Conservation (phyloP, 2,113 vertebrate genomes). For the Labrus mixtus region DNA sequence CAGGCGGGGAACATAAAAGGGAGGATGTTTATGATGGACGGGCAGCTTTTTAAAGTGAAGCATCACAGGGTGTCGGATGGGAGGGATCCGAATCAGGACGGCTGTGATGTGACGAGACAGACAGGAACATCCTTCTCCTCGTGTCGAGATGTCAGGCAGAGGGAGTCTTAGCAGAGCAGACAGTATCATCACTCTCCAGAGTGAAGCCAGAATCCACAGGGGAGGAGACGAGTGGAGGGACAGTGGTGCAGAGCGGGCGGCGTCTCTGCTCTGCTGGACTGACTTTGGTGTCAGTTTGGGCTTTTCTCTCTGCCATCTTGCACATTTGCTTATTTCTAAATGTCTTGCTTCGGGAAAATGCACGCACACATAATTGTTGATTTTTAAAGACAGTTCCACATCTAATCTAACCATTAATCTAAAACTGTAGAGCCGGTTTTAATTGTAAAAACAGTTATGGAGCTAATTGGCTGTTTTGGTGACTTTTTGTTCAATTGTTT, state of each 20-base stretch:
- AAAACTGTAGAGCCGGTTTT: too few relatives aligned
- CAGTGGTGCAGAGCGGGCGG: conserved; percentile 55
- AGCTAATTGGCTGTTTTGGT: too few relatives aligned
- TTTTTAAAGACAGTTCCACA: neutral
- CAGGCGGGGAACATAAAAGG: conserved; percentile 80
- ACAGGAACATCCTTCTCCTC: conserved; percentile 83
- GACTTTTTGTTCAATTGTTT: too few relatives aligned
- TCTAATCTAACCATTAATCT: neutral
- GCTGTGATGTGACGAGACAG: conserved; percentile 83
- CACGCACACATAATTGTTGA: too few relatives aligned
- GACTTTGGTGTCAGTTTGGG: conserved; percentile 38
- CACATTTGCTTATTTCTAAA: neutral
- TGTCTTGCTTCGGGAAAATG: neutral
- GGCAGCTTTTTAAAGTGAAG: conserved; percentile 81
- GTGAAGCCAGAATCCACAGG: conserved; percentile 56
- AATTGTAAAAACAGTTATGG: too few relatives aligned
- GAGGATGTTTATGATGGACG: conserved; percentile 81
- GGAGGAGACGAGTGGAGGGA: conserved; percentile 65
- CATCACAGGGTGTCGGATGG: conserved; percentile 78
- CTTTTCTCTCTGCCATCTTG: conserved; percentile 6
- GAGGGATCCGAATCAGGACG: conserved; percentile 78
- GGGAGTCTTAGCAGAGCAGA: conserved; percentile 77
- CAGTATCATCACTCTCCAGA: conserved; percentile 77
- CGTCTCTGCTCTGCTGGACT: conserved; percentile 20
- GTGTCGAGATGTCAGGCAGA: conserved; percentile 77